These are phyloP conservation scores for Malurus alboscapulatus DNA, from an alignment of 2,113 vertebrate genomes.

Conservation along the genomic window DNA sequence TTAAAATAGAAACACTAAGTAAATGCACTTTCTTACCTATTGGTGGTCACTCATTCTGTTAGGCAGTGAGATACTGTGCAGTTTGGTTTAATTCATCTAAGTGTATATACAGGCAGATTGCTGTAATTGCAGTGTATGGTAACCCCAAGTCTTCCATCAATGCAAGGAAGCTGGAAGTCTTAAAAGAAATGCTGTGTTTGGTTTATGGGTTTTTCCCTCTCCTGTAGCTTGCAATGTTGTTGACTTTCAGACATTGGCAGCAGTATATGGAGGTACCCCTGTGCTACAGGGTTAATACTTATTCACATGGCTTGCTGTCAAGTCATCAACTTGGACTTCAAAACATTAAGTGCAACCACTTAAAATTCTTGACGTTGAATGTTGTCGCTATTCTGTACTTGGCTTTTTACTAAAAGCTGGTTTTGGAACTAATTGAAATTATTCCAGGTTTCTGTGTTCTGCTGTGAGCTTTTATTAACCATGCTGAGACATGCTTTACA, in stretches of 20 bases:
- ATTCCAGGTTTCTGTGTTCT: not conserved
- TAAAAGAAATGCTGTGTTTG: not conserved
- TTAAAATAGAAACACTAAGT: not conserved
- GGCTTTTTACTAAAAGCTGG: not conserved
- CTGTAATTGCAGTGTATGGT: not conserved
- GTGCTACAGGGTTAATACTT: not conserved
- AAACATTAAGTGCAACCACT: not conserved
- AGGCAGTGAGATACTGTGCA: not conserved
- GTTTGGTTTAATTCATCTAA: not conserved
- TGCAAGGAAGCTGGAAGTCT: not conserved
- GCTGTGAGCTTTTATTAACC: not conserved
- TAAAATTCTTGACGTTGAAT: not conserved
- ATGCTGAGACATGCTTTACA: not conserved
- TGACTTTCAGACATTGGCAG: not conserved
- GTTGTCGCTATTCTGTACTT: not conserved
- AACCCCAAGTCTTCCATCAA: not conserved
- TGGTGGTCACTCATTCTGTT: not conserved
- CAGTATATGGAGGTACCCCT: not conserved
- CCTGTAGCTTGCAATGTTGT: not conserved
- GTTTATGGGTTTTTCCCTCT: not conserved
- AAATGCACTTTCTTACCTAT: not conserved
- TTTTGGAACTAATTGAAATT: not conserved
- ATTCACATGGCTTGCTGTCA: not conserved
- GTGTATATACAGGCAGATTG: not conserved
- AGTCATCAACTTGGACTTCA: not conserved